Conservation (phyloP, 2,888 invertebrate genomes). For the Urechis unicinctus region DNA sequence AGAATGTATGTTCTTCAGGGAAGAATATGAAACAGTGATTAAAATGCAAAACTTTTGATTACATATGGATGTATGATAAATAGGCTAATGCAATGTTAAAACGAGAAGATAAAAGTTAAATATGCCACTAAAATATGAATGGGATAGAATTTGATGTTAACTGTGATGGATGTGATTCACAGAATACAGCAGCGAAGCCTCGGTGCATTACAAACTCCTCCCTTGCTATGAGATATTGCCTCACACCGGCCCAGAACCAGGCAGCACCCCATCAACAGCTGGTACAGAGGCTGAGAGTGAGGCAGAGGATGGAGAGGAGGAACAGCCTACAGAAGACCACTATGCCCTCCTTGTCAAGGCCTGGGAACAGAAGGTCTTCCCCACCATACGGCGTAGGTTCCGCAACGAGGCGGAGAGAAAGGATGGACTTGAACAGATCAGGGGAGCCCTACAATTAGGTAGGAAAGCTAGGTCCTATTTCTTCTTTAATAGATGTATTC, state of each 20-base stretch:
- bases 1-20: too few relatives aligned
- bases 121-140: too few relatives aligned
- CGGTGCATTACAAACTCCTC: slow-evolving; percentile 36
- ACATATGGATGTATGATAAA: too few relatives aligned
- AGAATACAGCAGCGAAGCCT: slow-evolving; percentile 42
- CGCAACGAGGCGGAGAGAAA: slow-evolving; percentile 50
- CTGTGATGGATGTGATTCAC: slow-evolving; percentile 2
- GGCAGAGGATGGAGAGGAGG: slow-evolving; percentile 41
- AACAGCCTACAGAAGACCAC: slow-evolving; percentile 41
- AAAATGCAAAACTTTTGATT: too few relatives aligned
- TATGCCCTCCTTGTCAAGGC: slow-evolving; percentile 48
- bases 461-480: too few relatives aligned
- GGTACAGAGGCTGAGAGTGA: slow-evolving; percentile 44
- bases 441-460: slow-evolving; percentile 49
- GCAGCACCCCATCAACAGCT: slow-evolving; percentile 27
- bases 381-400: slow-evolving; percentile 47
- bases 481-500: neutral
- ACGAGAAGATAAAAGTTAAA: too few relatives aligned
- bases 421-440: slow-evolving; percentile 50
- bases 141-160: too few relatives aligned
- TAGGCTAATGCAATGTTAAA: too few relatives aligned
- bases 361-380: slow-evolving; percentile 51
- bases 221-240: slow-evolving; percentile 41
- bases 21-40: too few relatives aligned
- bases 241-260: slow-evolving; percentile 34